Conservation (phyloP, 1,140 invertebrate species). For the Onthophagus taurus region DNA sequence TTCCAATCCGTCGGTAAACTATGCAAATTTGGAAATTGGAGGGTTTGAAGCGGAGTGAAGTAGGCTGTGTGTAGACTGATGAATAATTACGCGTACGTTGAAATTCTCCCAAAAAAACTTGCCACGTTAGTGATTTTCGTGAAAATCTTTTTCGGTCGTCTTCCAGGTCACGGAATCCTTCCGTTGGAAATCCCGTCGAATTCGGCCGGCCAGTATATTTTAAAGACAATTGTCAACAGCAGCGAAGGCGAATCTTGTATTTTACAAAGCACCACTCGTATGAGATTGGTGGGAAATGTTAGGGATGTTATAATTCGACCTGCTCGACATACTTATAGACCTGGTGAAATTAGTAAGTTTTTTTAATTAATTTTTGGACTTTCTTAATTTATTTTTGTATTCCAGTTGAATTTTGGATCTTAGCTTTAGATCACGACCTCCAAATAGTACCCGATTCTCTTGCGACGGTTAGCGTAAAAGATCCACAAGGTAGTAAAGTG, state of each 20-base stretch:
- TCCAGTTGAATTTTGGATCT: conserved; percentile 53
- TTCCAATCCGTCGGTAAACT: too few species aligned
- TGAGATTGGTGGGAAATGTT: conserved; percentile 48
- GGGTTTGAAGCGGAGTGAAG: too few species aligned
- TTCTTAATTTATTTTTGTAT: conserved; percentile 26
- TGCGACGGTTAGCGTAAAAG: conserved; percentile 47
- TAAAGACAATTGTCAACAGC: conserved; percentile 49
- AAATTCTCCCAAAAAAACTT: too few species aligned
- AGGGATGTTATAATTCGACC: conserved; percentile 52
- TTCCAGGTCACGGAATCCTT: conserved; percentile 52
- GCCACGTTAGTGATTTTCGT: too few species aligned
- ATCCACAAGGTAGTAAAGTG: conserved; percentile 50
- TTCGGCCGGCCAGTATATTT: conserved; percentile 42
- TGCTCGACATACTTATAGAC: conserved; percentile 47
- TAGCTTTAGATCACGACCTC: conserved; percentile 51
- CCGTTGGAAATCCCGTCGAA: conserved; percentile 47
- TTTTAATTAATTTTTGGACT: too few species aligned
- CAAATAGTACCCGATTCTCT: conserved; percentile 45
- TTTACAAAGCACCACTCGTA: conserved; percentile 45
- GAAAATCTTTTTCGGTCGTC: too few species aligned
- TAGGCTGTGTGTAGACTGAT: too few species aligned
- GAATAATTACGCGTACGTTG: too few species aligned
- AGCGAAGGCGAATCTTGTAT: conserved; percentile 41
- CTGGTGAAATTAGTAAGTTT: conserved; percentile 53
- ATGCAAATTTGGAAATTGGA: too few species aligned